A percentile compares a stretch with the other conserved stretches of the same genome.
These are phyloP conservation scores for Apamea anceps DNA, from an alignment of 2,888 invertebrate genomes.

Conservation along the genomic window DNA sequence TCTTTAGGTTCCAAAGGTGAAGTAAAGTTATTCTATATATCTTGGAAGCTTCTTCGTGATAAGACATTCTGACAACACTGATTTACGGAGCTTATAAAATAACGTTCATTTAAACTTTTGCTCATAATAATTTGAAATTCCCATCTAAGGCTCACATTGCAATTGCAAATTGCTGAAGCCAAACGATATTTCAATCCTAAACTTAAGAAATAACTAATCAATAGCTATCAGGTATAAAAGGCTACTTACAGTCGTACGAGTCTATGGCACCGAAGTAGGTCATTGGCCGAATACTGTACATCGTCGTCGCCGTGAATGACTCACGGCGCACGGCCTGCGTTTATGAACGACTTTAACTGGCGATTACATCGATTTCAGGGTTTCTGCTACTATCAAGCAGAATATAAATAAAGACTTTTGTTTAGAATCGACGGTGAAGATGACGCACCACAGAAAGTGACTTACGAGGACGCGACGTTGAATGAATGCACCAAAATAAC, in stretches of 20 bases:
- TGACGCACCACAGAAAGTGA: conserved; percentile 76
- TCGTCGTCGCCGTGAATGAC: conserved; percentile 78
- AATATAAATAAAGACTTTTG: conserved; percentile 55
- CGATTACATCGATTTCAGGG: conserved; percentile 74
- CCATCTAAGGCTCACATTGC: background rate
- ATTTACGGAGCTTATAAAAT: background rate
- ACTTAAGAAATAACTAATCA: conserved; percentile 35
- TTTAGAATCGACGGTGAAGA: conserved; percentile 66
- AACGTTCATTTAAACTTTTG: background rate
- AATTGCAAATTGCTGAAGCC: conserved; percentile 9
- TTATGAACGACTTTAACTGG: conserved; percentile 77
- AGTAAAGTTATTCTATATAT: background rate
- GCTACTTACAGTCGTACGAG: conserved; percentile 64
- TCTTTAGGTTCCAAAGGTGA: background rate
- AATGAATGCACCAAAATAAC: conserved; percentile 87
- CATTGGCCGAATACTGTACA: conserved; percentile 87
- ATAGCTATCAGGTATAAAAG: conserved; percentile 52
- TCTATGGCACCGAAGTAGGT: conserved; percentile 82
- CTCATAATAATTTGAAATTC: conserved; percentile 9
- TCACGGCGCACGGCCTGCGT: conserved; percentile 80
- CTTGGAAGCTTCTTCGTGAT: background rate
- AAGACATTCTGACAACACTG: background rate
- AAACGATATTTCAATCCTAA: conserved; percentile 12
- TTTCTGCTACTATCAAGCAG: conserved; percentile 55
- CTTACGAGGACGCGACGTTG: conserved; percentile 78